Percentiles rank a stretch among this genome's conserved stretches.
phyloP scores from a whole-genome alignment of 2,888 invertebrate species.

The Perdita meconis region DNA sequence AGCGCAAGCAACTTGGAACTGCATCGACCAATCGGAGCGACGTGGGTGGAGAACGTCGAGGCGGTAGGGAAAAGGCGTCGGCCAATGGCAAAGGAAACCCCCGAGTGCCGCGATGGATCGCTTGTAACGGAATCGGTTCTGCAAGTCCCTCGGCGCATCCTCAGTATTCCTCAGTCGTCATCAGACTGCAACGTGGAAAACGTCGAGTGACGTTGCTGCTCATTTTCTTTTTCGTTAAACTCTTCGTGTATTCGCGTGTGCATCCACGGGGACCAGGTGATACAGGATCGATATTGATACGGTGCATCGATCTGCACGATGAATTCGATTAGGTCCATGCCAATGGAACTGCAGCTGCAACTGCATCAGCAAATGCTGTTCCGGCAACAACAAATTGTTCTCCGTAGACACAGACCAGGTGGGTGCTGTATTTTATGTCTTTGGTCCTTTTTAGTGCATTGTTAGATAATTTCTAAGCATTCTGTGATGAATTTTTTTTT shows the following conservation, averaged over 20 bases:
- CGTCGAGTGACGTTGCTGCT: constrained; percentile 5
- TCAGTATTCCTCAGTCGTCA: constrained; percentile 57
- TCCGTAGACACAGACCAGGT: constrained; percentile 56
- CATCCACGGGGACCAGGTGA: constrained; percentile 7
- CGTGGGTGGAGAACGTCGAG: constrained; percentile 47
- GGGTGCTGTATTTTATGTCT: background rate
- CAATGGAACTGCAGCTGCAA: constrained; percentile 71
- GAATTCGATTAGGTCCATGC: constrained; percentile 64
- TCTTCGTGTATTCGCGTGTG: constrained; percentile 9
- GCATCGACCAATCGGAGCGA: constrained; percentile 45
- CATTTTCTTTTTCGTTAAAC: background rate
- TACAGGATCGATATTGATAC: background rate
- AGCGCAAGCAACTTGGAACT: constrained; percentile 7
- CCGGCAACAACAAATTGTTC: constrained; percentile 70
- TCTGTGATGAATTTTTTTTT: too few relatives aligned
- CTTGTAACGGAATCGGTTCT: constrained; percentile 24
- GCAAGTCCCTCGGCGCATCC: constrained; percentile 18
- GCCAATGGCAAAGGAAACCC: constrained; percentile 37
- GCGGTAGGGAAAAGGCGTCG: constrained; percentile 22
- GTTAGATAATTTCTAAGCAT: too few relatives aligned
- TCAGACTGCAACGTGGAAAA: constrained; percentile 1
- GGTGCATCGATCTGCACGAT: constrained; percentile 39
- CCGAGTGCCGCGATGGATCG: constrained; percentile 37
- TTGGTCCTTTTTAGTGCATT: background rate
- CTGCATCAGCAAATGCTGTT: constrained; percentile 71